Conservation (phyloP, 2,888 invertebrate species). For the Tridacna crocea region DNA sequence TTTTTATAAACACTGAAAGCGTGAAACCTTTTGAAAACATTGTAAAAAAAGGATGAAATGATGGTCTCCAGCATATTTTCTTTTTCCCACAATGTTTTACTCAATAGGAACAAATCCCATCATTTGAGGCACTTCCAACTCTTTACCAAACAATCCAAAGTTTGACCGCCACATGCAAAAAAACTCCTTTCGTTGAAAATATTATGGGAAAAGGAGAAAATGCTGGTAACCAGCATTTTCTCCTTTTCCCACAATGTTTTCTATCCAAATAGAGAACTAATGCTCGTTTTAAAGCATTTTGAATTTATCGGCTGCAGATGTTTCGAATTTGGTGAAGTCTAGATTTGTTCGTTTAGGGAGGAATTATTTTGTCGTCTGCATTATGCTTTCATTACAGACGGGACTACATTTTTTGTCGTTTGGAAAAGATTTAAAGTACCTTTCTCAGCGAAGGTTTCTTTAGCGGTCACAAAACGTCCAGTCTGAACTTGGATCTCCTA, state of each 20-base stretch:
- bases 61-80: not conserved
- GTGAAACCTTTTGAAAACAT: no score
- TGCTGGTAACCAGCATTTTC: slow-evolving; percentile 2
- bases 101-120: not conserved
- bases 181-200: not conserved
- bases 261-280: not conserved
- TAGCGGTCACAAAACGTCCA: no score
- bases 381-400: no score
- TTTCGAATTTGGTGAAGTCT: not conserved
- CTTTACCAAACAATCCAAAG: not conserved
- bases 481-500: no score
- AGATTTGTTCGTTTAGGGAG: not conserved
- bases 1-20: no score
- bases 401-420: no score
- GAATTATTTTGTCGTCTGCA: not conserved
- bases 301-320: not conserved
- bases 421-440: no score
- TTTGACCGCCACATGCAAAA: not conserved
- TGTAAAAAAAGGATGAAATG: not conserved
- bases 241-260: not conserved
- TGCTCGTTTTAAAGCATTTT: not conserved
- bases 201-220: not conserved
- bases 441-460: no score
- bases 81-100: not conserved
- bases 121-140: not conserved